phyloP scores from a whole-genome alignment of 2,888 invertebrate species.

The Drosophila prolongata region DNA sequence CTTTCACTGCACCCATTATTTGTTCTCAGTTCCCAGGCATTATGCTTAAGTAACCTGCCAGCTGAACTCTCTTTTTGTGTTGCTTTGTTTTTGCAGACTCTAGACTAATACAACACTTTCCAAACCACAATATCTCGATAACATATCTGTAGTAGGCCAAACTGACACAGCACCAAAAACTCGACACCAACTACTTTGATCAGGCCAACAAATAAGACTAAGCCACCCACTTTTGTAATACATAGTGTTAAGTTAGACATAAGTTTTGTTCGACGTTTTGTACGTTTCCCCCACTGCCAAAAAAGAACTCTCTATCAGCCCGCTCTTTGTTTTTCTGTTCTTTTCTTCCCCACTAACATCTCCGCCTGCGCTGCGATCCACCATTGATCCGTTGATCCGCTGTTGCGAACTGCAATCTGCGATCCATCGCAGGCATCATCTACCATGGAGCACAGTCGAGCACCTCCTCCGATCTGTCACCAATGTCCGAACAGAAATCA shows the following conservation, averaged over 20 bases:
- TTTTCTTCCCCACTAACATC: constrained; percentile 60
- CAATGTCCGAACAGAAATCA: constrained; percentile 91
- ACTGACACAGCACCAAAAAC: constrained; percentile 46
- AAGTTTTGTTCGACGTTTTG: constrained; percentile 21
- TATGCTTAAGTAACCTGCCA: constrained; percentile 41
- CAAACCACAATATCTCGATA: constrained; percentile 83
- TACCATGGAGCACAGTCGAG: constrained; percentile 91
- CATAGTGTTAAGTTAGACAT: constrained; percentile 34
- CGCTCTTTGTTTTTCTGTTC: constrained; percentile 62
- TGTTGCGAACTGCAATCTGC: constrained; percentile 5
- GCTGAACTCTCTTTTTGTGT: constrained; percentile 59
- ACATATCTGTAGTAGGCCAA: constrained; percentile 81
- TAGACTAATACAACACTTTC: constrained; percentile 82
- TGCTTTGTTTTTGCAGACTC: constrained; percentile 80
- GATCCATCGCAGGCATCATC: constrained; percentile 87
- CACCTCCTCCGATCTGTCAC: constrained; percentile 91
- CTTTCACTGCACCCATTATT: constrained; percentile 1
- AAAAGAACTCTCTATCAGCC: constrained; percentile 62
- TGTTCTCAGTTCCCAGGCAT: constrained; percentile 14
- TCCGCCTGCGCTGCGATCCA: constrained; percentile 26
- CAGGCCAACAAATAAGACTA: constrained; percentile 48
- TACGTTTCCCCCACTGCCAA: constrained; percentile 6
- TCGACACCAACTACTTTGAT: constrained; percentile 21
- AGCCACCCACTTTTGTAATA: constrained; percentile 41
- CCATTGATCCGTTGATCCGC: constrained; percentile 27